Conservation (phyloP, 2,888 invertebrate species). For the Ryuthela nishihirai region DNA sequence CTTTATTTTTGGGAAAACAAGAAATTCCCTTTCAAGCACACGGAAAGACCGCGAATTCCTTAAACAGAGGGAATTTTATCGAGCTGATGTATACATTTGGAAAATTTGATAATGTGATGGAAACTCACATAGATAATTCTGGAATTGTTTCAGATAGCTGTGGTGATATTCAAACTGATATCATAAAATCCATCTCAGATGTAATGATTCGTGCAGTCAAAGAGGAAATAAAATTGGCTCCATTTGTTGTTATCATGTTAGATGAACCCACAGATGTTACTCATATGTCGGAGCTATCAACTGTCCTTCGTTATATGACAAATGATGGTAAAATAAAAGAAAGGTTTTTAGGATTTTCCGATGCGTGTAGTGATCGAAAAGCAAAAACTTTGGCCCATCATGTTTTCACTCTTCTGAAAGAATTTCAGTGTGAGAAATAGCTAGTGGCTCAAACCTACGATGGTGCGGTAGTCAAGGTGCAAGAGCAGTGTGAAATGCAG, state of each 20-base stretch:
- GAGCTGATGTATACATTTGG: not conserved
- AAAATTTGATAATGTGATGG: not conserved
- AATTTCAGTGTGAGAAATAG: constrained; percentile 11
- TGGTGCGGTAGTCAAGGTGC: constrained; percentile 25
- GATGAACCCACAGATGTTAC: constrained; percentile 44
- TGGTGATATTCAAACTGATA: not conserved
- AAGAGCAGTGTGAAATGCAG: constrained; percentile 19
- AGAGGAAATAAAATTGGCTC: not conserved
- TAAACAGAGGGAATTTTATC: not conserved
- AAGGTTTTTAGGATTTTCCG: constrained; percentile 46
- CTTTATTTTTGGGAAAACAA: not conserved
- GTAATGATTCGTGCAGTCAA: not conserved
- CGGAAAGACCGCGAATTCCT: not conserved
- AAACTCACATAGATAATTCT: not conserved
- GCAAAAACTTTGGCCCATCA: constrained; percentile 42
- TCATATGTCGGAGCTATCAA: constrained; percentile 44
- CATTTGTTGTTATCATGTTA: not conserved
- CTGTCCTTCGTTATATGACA: constrained; percentile 45
- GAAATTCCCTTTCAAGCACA: not conserved
- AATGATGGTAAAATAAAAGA: constrained; percentile 29
- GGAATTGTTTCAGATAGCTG: not conserved
- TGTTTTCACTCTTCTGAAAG: constrained; percentile 15
- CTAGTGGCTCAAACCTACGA: constrained; percentile 32
- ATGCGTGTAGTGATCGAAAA: constrained; percentile 44
- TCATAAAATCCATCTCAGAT: not conserved